Evolutionary conservation across 2,888 invertebrate genomes (phyloP).

Genomic region (Oligia latruncula): DNA sequence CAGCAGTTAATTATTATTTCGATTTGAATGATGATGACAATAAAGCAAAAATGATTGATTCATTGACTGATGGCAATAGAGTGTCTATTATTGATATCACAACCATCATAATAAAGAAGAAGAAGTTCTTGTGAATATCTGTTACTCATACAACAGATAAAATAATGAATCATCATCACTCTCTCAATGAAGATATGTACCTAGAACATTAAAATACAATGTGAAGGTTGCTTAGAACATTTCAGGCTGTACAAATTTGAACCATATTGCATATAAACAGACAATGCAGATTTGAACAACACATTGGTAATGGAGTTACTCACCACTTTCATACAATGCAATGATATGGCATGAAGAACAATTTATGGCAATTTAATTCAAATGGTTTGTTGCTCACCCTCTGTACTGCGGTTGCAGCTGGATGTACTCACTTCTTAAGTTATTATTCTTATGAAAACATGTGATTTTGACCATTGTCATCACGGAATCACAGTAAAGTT

Average conservation of each 20-base stretch:
- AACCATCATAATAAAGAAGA: slow-evolving; percentile 13
- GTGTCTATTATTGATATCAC: neutral
- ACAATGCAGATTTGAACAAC: slow-evolving; percentile 29
- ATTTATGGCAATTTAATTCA: slow-evolving; percentile 44
- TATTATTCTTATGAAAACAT: neutral
- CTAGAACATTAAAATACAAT: slow-evolving; percentile 24
- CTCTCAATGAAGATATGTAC: slow-evolving; percentile 27
- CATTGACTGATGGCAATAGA: neutral
- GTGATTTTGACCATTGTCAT: neutral
- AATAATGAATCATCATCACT: slow-evolving; percentile 40
- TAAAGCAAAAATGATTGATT: too few species aligned
- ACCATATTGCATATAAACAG: slow-evolving; percentile 29
- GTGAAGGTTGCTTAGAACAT: slow-evolving; percentile 46
- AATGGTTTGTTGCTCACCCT: slow-evolving; percentile 4
- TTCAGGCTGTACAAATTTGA: slow-evolving; percentile 33
- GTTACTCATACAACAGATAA: slow-evolving; percentile 23
- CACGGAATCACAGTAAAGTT: neutral
- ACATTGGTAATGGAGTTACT: slow-evolving; percentile 12
- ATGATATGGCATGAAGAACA: slow-evolving; percentile 29
- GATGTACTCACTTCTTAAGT: neutral
- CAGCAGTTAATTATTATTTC: neutral
- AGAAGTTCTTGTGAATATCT: slow-evolving; percentile 8
- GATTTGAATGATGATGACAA: neutral
- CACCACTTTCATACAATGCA: slow-evolving; percentile 22
- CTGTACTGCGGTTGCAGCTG: slow-evolving; percentile 3